Evolutionary conservation across 2,888 invertebrate genomes (phyloP).

Genomic region (Ectemnius continuus): DNA sequence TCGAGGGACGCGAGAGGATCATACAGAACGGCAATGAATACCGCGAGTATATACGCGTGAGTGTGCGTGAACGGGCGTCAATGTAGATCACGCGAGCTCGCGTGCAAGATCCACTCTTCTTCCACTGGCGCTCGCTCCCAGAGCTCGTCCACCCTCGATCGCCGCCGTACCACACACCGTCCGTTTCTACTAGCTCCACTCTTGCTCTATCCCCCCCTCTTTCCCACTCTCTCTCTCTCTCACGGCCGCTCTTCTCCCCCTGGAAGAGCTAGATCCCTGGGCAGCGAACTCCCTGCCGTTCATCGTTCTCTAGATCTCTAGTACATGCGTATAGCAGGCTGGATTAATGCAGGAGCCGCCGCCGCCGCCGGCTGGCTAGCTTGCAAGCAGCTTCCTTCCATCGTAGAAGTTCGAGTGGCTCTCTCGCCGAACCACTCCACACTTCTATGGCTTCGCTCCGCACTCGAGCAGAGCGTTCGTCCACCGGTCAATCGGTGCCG

Average conservation of each 20-base stretch:
- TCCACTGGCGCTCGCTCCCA: constrained; percentile 25
- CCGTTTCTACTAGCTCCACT: constrained; percentile 9
- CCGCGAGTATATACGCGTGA: constrained; percentile 15
- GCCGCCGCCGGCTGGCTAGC: neutral
- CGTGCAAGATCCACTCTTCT: constrained; percentile 67
- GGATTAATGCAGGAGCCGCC: neutral
- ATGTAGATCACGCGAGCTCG: constrained; percentile 75
- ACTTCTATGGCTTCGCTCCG: neutral
- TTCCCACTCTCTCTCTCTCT: constrained; percentile 17
- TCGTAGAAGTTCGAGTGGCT: constrained; percentile 4
- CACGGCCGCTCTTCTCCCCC: neutral
- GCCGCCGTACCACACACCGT: constrained; percentile 9
- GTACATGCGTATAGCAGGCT: neutral
- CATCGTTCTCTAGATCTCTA: constrained; percentile 4
- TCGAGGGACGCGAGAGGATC: neutral
- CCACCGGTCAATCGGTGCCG: neutral
- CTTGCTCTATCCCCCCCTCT: no score
- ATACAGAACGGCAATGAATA: constrained; percentile 34
- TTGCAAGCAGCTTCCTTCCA: neutral
- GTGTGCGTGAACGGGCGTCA: constrained; percentile 49
- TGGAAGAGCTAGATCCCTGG: constrained; percentile 11
- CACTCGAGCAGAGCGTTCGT: neutral
- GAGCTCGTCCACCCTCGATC: constrained; percentile 23
- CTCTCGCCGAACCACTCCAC: neutral
- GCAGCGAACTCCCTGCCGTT: constrained; percentile 29